Evolutionary conservation across 2,888 invertebrate species (phyloP), one percentile per base, ranked within the genome.

Genomic region (Chelonus formosanus): DNA sequence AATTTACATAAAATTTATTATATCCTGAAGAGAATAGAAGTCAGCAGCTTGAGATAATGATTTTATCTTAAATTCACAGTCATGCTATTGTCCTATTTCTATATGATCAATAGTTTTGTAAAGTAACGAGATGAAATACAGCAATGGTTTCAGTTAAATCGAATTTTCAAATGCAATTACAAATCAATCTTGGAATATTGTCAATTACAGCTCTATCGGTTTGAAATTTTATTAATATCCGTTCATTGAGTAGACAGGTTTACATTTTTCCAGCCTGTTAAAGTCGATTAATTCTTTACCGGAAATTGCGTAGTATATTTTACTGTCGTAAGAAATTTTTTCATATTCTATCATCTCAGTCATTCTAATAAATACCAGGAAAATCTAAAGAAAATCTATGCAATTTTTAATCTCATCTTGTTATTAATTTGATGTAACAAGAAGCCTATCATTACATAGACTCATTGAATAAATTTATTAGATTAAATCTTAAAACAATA

Each of bases 21-120:
- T 40, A 40, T 5, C 4, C 4, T 40, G 40, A 40, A 40, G 6
- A 40, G 40, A 35, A 35, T 10, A 3, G 52, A 7, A 54, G 32
- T 32, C 32, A 40, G 7, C 54, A 7, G 35, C 6, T 54, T 8
- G 47, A 32, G 34, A 58, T 58, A 34, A 58, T 58, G 34, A 58
- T 8, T 45, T 58, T 58, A 58, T 47, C 58, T 45, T 34, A 8
- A 34, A 34, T 58, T 45, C 58, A 58, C 58, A 45, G 58, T 31
- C 47, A 20, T n/a, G 32, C 52, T 34, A 58, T 47, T 31, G 45
- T 47, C 35, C 43, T 45, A 58, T 58, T 47, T 58, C 40, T 3
- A 34, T 43, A 31, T 8, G 32, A 45, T 58, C 58, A 10, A 58
- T 58, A 58, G 31, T 47, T 58, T 47, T 5, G 34, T 47, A 52